phyloP scores from a whole-genome alignment of 2,797 vertebrate genomes.

The Aulostomus chinensis region DNA sequence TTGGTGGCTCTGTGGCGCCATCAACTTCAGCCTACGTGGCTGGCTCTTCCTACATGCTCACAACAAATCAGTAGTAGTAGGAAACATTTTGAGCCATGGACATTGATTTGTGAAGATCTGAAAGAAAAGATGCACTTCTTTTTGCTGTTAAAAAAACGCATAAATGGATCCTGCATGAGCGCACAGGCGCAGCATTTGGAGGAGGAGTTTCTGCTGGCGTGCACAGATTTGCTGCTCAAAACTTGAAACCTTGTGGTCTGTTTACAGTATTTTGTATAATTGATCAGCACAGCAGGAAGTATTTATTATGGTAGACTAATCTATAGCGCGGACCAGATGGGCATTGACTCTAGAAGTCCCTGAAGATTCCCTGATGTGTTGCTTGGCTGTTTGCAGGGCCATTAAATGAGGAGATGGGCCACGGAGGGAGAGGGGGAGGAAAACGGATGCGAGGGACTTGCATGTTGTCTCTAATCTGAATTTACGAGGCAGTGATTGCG shows the following conservation, averaged over 20 bases:
- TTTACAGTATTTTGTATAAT: constrained; percentile 3
- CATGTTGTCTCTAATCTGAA: constrained; percentile 34
- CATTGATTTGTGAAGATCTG: too few relatives aligned
- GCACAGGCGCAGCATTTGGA: too few relatives aligned
- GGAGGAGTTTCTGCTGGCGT: too few relatives aligned
- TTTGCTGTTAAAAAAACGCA: too few relatives aligned
- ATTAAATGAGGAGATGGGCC: constrained; percentile 40
- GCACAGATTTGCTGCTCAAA: too few relatives aligned
- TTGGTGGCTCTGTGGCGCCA: too few relatives aligned
- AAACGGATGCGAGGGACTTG: constrained; percentile 12
- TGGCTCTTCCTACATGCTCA: too few relatives aligned
- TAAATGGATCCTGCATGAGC: too few relatives aligned
- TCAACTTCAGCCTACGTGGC: too few relatives aligned
- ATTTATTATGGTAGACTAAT: constrained; percentile 35
- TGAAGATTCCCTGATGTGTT: constrained; percentile 30
- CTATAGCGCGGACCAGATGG: constrained; percentile 22
- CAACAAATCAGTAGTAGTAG: too few relatives aligned
- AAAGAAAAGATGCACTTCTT: too few relatives aligned
- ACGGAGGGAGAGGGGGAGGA: neutral
- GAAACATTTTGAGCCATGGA: too few relatives aligned
- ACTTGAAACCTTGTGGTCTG: neutral
- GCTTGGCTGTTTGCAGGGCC: constrained; percentile 41
- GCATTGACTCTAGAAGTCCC: constrained; percentile 28
- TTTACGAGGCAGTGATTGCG: constrained; percentile 30
- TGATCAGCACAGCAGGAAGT: constrained; percentile 32